Evolutionary conservation across 2,888 invertebrate genomes (phyloP).

Genomic region (Carpatolechia fugitivella): DNA sequence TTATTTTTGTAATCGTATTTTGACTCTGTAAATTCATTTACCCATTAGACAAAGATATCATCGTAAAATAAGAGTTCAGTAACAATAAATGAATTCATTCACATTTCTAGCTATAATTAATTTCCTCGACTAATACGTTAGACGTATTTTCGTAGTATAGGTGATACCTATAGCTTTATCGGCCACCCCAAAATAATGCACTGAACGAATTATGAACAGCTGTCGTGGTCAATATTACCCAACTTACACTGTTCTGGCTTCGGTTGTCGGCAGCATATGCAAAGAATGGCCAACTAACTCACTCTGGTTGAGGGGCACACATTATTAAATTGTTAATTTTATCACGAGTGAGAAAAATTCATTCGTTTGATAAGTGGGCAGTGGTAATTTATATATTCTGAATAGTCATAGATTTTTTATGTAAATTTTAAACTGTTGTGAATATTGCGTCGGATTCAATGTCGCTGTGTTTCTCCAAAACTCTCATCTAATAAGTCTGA

Average conservation of each 20-base stretch:
- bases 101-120: neutral
- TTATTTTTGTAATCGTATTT: neutral
- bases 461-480: too few relatives aligned
- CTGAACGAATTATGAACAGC: conserved; percentile 8
- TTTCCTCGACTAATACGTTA: neutral
- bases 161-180: neutral
- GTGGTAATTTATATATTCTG: too few relatives aligned
- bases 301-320: conserved; percentile 6
- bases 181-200: neutral
- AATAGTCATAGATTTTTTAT: too few relatives aligned
- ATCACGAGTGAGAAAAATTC: neutral
- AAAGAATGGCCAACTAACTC: conserved; percentile 9
- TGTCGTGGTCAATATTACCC: conserved; percentile 5
- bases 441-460: too few relatives aligned
- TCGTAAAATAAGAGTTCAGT: neutral
- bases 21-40: too few relatives aligned
- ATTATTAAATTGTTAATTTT: conserved; percentile 11
- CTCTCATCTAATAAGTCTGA: too few relatives aligned
- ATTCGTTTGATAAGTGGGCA: neutral
- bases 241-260: conserved; percentile 2
- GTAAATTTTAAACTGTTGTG: too few relatives aligned
- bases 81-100: conserved; percentile 1
- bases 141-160: neutral
- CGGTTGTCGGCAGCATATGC: conserved; percentile 12
- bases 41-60: too few relatives aligned